phyloP scores from a whole-genome alignment of 2,797 vertebrate species.

The Cirrhinus mrigala region DNA sequence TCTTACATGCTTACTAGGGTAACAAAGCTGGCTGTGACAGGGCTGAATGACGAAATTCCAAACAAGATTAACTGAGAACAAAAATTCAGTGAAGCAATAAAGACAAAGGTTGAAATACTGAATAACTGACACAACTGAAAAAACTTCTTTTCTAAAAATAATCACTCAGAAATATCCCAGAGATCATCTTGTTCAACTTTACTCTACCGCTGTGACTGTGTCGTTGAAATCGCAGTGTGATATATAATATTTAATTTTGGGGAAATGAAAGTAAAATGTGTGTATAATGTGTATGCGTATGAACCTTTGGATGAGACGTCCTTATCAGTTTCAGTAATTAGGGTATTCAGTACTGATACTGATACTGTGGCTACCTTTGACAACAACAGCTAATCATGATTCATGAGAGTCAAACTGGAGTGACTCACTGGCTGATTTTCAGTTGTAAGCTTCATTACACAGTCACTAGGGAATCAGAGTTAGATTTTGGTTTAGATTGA shows the following conservation, averaged over 20 bases:
- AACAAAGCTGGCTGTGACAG: background rate
- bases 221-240: background rate
- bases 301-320: background rate
- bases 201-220: no score
- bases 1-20: background rate
- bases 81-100: background rate
- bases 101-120: background rate
- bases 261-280: background rate
- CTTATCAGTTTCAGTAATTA: background rate
- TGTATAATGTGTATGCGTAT: background rate
- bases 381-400: background rate
- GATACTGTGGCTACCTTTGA: background rate
- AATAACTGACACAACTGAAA: background rate
- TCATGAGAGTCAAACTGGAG: no score
- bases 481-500: background rate
- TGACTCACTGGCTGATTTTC: no score
- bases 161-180: background rate
- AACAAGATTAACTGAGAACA: background rate
- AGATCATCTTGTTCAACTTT: no score
- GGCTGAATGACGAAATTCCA: background rate
- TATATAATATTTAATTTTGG: background rate
- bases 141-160: background rate
- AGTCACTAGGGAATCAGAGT: background rate
- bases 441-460: background rate
- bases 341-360: no score